Evolutionary conservation across 2,888 invertebrate genomes (phyloP), one percentile per base, ranked within the genome.

Genomic region (Dryococelus australis): DNA sequence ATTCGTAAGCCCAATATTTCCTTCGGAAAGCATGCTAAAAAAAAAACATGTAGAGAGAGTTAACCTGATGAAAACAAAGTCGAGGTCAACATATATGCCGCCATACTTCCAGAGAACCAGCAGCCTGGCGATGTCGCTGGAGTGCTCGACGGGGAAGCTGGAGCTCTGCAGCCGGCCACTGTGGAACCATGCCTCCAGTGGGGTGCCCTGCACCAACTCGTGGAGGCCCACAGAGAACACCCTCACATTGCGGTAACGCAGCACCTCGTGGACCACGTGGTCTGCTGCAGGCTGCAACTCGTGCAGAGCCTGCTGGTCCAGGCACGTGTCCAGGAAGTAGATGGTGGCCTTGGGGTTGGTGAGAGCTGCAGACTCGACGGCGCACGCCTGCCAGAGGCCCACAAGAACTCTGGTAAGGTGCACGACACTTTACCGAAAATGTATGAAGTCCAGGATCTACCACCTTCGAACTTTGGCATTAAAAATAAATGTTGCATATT

Each of bases 81-180:
- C 97, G 89, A 96, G 92, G 90, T 97, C 97, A 86, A 97, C 91
- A 91, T 96, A 97, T 86, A 96, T 95, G 0, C 97, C 97, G 24
- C 96, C 96, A 91, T 94, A 96, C 91, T 96, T 96, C 94, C 95
- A 96, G 8, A 97, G 92, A 0, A 95, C 94, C 84, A 96, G 90
- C 90, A 94, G 95, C 89, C 96, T 92, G n/a, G 96, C 92, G 3
- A 96, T 92, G 90, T 96, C 96, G 84, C 95, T 95, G 85, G 95
- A 94, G 90, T 96, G 95, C 53, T 94, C 94, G 81, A 92, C 92
- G 0, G 94, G 93, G 93, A 94, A 95, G 3, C 90, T 89, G 43
- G 95, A 95, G 1, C 91, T 91, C 85, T 93, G 93, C 8, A 95
- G 91, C 0, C 92, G 91, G 0, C 93, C 93, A 10, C 92, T 92